These are phyloP conservation scores for Chironomus tentans DNA, from an alignment of 2,888 invertebrate species.

Conservation along the genomic window DNA sequence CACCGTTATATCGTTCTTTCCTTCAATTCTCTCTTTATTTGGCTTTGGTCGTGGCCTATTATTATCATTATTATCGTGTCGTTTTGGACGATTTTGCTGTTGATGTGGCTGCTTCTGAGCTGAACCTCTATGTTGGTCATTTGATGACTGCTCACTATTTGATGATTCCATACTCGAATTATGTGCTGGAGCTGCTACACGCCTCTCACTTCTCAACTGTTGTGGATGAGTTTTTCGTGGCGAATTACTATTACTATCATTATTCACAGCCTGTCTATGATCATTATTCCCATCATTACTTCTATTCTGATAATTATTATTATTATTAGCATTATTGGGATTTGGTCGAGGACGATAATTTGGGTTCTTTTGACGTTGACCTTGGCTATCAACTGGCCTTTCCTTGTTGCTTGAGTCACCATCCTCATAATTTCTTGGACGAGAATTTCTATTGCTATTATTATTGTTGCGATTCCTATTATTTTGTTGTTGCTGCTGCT, in stretches of 20 bases:
- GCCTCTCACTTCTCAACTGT: conserved; percentile 9
- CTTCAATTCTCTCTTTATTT: conserved; percentile 5
- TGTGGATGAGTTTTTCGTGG: conserved; percentile 1
- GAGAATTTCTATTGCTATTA: neutral
- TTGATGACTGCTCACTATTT: neutral
- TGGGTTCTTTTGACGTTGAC: neutral
- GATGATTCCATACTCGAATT: too few relatives aligned
- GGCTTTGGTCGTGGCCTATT: neutral
- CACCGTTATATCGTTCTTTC: conserved; percentile 15
- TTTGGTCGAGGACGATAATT: neutral
- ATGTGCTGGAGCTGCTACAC: neutral
- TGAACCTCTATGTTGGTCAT: neutral
- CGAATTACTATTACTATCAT: neutral
- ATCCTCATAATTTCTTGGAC: neutral
- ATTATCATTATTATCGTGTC: neutral
- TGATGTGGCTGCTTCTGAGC: neutral
- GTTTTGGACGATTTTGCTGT: neutral
- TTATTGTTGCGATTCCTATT: neutral
- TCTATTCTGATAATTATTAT: neutral
- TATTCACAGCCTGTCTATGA: neutral
- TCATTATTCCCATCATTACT: neutral
- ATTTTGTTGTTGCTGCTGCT: neutral
- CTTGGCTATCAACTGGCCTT: neutral
- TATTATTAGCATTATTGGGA: neutral
- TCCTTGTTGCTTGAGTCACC: neutral